phyloP scores from a whole-genome alignment of 1,140 invertebrate genomes.

The Belonocnema kinseyi region DNA sequence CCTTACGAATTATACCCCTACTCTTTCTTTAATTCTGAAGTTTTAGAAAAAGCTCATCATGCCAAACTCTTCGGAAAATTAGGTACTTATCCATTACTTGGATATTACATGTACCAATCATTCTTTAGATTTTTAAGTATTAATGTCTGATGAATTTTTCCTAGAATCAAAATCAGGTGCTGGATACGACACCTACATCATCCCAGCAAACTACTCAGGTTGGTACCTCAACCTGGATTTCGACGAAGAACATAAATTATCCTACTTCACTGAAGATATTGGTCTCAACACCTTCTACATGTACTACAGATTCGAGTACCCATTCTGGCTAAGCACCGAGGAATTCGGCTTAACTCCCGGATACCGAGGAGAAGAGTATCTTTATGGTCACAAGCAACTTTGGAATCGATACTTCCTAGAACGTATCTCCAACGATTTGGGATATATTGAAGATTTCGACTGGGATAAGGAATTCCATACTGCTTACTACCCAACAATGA shows the following conservation, averaged over 20 bases:
- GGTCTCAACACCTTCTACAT: conserved; percentile 82
- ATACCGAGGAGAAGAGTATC: conserved; percentile 61
- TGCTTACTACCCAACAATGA: conserved; percentile 63
- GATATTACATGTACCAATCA: background rate
- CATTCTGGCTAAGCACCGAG: conserved; percentile 73
- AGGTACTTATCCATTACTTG: conserved; percentile 43
- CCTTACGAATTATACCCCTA: conserved; percentile 81
- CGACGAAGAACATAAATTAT: conserved; percentile 75
- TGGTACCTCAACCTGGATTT: conserved; percentile 70
- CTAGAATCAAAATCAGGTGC: conserved; percentile 39
- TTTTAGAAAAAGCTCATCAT: conserved; percentile 62
- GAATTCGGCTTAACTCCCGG: conserved; percentile 54
- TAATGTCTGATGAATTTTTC: conserved; percentile 1
- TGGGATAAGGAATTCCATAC: conserved; percentile 58
- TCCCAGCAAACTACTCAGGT: conserved; percentile 77
- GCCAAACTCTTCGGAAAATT: conserved; percentile 53
- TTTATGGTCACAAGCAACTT: conserved; percentile 64
- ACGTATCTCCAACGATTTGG: conserved; percentile 61
- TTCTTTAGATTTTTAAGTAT: background rate
- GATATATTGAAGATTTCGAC: conserved; percentile 60
- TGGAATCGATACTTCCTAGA: conserved; percentile 65
- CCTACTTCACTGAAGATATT: conserved; percentile 83
- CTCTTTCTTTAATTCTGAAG: conserved; percentile 76
- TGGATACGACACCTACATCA: conserved; percentile 54
- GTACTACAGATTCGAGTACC: conserved; percentile 73